Conservation (phyloP, 2,113 vertebrate genomes). For the Chamaetylas fuelleborni region DNA sequence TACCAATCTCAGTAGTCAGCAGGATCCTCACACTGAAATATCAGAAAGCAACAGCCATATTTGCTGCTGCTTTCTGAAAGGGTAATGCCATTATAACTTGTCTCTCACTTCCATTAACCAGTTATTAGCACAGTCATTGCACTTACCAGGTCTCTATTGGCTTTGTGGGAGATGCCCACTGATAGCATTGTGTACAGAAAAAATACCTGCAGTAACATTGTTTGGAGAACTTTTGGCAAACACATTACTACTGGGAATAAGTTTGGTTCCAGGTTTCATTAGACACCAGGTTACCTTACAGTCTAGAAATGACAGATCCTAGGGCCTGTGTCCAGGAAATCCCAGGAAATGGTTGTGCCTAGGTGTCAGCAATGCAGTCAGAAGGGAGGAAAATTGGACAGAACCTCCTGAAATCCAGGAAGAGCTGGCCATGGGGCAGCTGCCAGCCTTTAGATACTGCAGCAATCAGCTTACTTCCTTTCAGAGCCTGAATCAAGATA, state of each 20-base stretch:
- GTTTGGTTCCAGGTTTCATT: background rate
- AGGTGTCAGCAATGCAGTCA: background rate
- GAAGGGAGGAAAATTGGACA: background rate
- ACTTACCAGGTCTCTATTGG: background rate
- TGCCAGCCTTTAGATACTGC: background rate
- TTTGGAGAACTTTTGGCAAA: background rate
- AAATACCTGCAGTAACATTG: background rate
- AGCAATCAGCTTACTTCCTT: background rate
- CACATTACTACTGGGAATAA: background rate
- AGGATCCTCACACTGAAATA: background rate
- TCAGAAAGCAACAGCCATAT: background rate
- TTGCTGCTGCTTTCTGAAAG: slow-evolving; percentile 12
- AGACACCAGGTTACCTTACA: fast-evolving
- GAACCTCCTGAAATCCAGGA: background rate
- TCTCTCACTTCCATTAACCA: background rate
- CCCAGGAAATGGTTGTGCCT: background rate
- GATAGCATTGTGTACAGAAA: background rate
- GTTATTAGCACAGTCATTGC: background rate
- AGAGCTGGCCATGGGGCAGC: background rate
- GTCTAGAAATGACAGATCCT: background rate
- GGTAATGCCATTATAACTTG: background rate
- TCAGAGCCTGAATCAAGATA: background rate
- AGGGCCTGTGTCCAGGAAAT: background rate
- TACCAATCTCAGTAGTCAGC: background rate
- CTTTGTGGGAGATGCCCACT: background rate